phyloP scores from a whole-genome alignment of 92 coral and sea anemone genomes.

The Umimayanthus kanabou region DNA sequence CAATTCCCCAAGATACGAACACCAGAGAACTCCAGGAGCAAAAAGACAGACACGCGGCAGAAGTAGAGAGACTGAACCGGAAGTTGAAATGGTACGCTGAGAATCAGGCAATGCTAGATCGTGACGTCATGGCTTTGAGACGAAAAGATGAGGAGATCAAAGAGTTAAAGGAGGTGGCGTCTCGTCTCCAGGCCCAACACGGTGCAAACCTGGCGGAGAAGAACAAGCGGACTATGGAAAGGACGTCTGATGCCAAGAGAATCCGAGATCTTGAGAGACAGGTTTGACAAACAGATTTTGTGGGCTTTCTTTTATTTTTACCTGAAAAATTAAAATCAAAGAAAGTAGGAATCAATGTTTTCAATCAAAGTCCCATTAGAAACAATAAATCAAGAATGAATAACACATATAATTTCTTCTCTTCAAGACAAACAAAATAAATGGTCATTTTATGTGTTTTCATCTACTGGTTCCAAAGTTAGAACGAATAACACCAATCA shows the following conservation, averaged over 20 bases:
- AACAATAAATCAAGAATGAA: too few relatives aligned
- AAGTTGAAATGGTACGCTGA: slow-evolving; percentile 98
- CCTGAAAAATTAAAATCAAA: not conserved
- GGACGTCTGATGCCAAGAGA: slow-evolving; percentile 84
- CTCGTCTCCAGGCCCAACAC: slow-evolving; percentile 83
- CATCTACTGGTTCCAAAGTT: too few relatives aligned
- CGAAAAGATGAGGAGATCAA: slow-evolving; percentile 85
- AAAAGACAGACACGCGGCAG: slow-evolving; percentile 67
- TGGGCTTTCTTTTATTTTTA: too few relatives aligned
- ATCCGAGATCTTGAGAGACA: slow-evolving; percentile 95
- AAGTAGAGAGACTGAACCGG: slow-evolving; percentile 85
- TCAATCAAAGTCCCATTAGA: not conserved
- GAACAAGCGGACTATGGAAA: slow-evolving; percentile 76
- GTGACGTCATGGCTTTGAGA: slow-evolving; percentile 74
- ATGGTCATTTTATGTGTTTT: too few relatives aligned
- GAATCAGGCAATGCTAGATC: slow-evolving; percentile 90
- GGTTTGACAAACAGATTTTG: slow-evolving; percentile 44
- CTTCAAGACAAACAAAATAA: too few relatives aligned
- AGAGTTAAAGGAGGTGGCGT: slow-evolving; percentile 82
- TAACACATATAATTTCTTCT: too few relatives aligned
- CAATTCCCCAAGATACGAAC: slow-evolving; percentile 31
- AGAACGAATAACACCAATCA: too few relatives aligned
- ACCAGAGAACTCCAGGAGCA: slow-evolving; percentile 53
- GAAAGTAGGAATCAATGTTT: too few relatives aligned
- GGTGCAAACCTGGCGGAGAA: slow-evolving; percentile 77